Percentiles rank a stretch among this genome's conserved stretches.
Conservation (phyloP, 2,888 invertebrate genomes). For the Diachrysia chrysitis region DNA sequence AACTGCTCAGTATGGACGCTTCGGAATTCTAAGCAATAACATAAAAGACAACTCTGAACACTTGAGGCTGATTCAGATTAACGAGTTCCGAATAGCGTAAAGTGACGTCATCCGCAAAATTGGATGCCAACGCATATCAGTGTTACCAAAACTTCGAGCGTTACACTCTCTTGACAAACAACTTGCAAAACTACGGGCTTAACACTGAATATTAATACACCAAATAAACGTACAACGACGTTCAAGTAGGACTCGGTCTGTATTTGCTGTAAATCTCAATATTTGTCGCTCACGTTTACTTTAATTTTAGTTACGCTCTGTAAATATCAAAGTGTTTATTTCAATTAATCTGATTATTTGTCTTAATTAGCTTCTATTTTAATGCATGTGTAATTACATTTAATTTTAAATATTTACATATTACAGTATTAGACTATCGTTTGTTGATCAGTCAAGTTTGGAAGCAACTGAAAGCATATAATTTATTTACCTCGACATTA, state of each 20-base stretch:
- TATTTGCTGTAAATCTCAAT: conserved; percentile 18
- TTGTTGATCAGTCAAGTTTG: not conserved
- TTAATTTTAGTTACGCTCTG: conserved; percentile 10
- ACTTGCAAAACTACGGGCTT: conserved; percentile 43
- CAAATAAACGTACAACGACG: conserved; percentile 23
- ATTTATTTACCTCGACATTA: no score
- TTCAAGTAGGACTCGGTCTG: not conserved
- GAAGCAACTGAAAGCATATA: no score
- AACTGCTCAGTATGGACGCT: no score
- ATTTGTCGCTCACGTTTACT: conserved; percentile 28
- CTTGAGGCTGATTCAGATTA: conserved; percentile 37
- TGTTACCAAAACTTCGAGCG: conserved; percentile 56
- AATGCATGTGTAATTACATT: not conserved
- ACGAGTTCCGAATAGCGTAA: conserved; percentile 35
- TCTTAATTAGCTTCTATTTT: not conserved
- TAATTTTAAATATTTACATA: not conserved
- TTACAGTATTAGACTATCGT: not conserved
- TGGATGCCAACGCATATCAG: conserved; percentile 57
- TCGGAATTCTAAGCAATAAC: not conserved
- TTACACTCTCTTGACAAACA: conserved; percentile 50
- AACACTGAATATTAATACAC: conserved; percentile 43
- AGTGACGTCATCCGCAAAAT: conserved; percentile 55
- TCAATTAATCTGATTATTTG: not conserved
- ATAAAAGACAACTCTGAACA: not conserved
- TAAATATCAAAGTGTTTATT: conserved; percentile 1